phyloP scores from a whole-genome alignment of 2,797 vertebrate genomes.

The Platyrinchus mystaceus region DNA sequence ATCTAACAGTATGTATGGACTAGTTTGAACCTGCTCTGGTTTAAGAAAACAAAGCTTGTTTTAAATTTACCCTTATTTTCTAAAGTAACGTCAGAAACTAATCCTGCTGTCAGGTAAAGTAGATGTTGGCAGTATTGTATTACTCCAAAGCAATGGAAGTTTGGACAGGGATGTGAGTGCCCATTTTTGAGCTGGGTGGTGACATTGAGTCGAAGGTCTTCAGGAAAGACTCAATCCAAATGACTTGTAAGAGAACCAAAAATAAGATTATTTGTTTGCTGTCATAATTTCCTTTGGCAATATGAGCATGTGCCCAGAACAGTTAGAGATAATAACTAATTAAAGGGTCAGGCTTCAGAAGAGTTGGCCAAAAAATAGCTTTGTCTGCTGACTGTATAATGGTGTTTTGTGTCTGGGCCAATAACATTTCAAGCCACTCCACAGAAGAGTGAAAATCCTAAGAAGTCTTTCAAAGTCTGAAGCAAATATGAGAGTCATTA shows the following conservation, averaged over 20 bases:
- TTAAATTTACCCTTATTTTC: background rate
- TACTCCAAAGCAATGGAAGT: background rate
- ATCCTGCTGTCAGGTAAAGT: background rate
- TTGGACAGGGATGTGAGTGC: background rate
- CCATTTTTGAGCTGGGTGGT: background rate
- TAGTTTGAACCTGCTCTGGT: background rate
- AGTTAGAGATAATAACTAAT: conserved; percentile 26
- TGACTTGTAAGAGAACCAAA: background rate
- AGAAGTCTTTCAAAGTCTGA: background rate
- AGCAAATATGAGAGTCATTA: background rate
- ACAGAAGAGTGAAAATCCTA: background rate
- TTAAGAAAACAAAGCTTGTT: background rate
- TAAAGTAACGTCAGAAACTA: background rate
- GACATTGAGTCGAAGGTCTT: background rate
- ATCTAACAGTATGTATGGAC: background rate
- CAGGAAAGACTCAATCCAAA: background rate
- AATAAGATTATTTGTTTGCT: background rate
- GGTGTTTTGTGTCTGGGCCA: background rate
- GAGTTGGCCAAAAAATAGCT: background rate
- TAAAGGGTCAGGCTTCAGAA: conserved; percentile 19
- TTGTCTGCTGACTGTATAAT: background rate
- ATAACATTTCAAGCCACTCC: background rate
- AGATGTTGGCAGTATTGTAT: background rate
- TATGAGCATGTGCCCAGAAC: background rate
- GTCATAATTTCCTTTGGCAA: conserved; percentile 18